Percentiles rank a stretch among this genome's conserved stretches.
phyloP scores from a whole-genome alignment of 1,140 invertebrate species.

The Cyrtorhinus lividipennis region DNA sequence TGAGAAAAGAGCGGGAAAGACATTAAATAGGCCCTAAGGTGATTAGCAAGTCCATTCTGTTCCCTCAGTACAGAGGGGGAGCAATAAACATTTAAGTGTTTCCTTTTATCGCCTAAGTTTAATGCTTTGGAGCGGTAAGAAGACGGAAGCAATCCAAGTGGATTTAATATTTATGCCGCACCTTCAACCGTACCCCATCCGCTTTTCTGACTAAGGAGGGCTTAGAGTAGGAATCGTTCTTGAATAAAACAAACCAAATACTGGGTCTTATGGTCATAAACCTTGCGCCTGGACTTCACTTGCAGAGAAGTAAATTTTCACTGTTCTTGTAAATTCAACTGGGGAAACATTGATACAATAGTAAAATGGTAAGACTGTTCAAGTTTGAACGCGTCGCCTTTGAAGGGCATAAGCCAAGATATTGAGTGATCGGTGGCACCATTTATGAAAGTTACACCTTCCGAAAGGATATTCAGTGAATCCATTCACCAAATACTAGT shows the following conservation, averaged over 20 bases:
- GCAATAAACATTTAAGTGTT: conserved; percentile 8
- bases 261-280: not conserved
- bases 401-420: no score
- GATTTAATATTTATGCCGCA: conserved; percentile 7
- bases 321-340: no score
- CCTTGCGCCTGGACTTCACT: no score
- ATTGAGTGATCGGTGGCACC: no score
- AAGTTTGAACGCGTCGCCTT: no score
- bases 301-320: no score
- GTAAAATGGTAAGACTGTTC: no score
- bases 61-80: not conserved
- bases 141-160: conserved; percentile 6
- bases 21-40: conserved; percentile 5
- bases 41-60: conserved; percentile 6
- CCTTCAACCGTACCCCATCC: not conserved
- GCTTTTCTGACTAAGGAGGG: not conserved
- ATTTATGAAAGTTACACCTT: no score
- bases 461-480: no score
- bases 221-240: not conserved
- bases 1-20: no score
- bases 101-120: conserved; percentile 3
- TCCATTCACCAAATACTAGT: no score
- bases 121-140: not conserved
- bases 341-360: no score
- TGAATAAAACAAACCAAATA: conserved; percentile 3